Conservation (phyloP, 2,113 vertebrate genomes). For the Pelecanus crispus region DNA sequence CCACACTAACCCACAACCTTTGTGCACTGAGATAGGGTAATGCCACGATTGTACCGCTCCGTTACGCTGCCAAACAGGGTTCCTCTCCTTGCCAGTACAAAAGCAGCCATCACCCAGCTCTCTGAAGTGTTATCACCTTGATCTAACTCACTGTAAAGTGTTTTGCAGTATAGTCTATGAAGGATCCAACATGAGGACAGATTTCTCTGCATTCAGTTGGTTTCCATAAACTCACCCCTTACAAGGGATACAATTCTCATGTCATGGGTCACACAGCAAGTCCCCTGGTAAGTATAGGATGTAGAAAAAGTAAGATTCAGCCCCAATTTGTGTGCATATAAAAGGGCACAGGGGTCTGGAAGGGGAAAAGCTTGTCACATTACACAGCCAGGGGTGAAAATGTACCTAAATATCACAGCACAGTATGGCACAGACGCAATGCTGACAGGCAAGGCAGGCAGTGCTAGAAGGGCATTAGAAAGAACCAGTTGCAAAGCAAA, state of each 20-base stretch:
- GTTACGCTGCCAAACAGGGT: fast-evolving
- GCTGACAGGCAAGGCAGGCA: neutral
- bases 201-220: fast-evolving
- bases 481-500: neutral
- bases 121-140: neutral
- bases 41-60: neutral
- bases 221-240: neutral
- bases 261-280: neutral
- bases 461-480: neutral
- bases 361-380: neutral
- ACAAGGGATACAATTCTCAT: neutral
- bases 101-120: neutral
- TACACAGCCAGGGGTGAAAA: neutral
- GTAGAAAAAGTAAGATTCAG: neutral
- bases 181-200: neutral
- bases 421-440: neutral
- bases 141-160: neutral
- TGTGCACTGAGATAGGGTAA: neutral
- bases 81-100: neutral
- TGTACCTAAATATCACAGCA: neutral
- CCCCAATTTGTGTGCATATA: neutral
- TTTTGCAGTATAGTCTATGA: neutral
- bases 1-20: neutral
- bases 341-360: neutral
- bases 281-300: neutral